Base-by-base conservation (phyloP, 1,140 invertebrate genomes). In the Solenopsis invicta region DNA sequence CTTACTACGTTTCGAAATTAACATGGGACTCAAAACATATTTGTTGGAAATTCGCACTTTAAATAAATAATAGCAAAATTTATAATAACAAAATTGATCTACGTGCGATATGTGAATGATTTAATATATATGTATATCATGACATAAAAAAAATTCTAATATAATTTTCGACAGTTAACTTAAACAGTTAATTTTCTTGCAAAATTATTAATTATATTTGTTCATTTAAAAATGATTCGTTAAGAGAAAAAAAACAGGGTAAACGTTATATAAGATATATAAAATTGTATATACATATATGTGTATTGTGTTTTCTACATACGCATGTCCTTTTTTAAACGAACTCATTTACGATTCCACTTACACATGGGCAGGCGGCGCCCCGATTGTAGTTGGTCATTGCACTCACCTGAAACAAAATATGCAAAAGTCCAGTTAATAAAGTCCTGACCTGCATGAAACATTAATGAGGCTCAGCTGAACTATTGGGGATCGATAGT, bases 401-500 rank as follows among this genome's bases (percentile, higher is more conserved):
- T 84, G 80, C 69, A 84, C 80, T 84, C 80, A 84, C 80, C 80
- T 84, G 80, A 84, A 84, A 84, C 56, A 48, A 84, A 82, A 84
- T 81, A 81, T 84, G 80, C 80, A 74, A 75, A 84, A 84, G 80
- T 74, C 21, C 52, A 82, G 80, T 84, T 84, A 84, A 84, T 75
- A 84, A 84, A 84, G 67, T 74, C 54, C 80, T 75, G 69, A 84
- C 80, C 80, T 74, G 54, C 69, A 84, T 84, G 80, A 84, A 84
- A 84, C 54, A 84, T 84, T 84, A 84, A 84, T 74, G 54, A 84
- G 41, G 80, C 41, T 75, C 24, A 13, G 24, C 54, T 41, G 18
- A 71, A 72, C 52, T 74, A 61, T 37, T 12, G 67, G 24, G 2
- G 54, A 74, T 84, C 67, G 69, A 84, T 84, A 67, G 50, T 67